These are phyloP conservation scores for Xiphias gladius DNA, from an alignment of 2,113 vertebrate species.

Conservation along the genomic window DNA sequence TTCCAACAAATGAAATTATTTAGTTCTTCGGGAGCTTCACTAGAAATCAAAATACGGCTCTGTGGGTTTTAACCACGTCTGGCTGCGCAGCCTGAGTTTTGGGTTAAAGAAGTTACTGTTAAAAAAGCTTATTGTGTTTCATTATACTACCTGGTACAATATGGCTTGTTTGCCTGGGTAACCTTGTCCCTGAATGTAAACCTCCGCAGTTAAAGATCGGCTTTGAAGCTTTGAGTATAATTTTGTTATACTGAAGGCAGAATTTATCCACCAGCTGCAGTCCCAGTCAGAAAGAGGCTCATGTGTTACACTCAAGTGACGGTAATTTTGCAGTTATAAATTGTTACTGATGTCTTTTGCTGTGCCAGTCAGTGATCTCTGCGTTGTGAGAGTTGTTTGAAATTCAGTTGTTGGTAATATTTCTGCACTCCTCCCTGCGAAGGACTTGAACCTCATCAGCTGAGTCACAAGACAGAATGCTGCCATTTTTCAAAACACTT, in stretches of 20 bases:
- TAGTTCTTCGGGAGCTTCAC: no score
- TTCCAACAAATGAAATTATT: no score
- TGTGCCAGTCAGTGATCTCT: not conserved
- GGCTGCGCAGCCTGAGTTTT: not conserved
- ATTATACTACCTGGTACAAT: not conserved
- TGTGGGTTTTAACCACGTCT: not conserved
- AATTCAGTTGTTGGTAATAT: conserved; percentile 5
- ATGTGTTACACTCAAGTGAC: conserved; percentile 46
- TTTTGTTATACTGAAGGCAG: conserved; percentile 35
- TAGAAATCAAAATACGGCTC: not conserved
- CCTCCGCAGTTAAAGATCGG: not conserved
- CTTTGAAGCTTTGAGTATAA: conserved; percentile 16
- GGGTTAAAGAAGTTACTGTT: not conserved
- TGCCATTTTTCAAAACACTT: not conserved
- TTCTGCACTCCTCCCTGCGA: conserved; percentile 11
- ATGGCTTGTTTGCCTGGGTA: conserved; percentile 13
- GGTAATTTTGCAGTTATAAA: conserved; percentile 21
- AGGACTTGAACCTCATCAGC: conserved; percentile 5
- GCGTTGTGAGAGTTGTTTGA: not conserved
- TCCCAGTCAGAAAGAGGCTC: conserved; percentile 20
- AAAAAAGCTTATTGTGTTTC: not conserved
- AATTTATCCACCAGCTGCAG: conserved; percentile 51
- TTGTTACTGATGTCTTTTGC: conserved; percentile 23
- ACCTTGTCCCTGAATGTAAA: conserved; percentile 27
- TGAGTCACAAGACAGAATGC: conserved; percentile 20